Percentiles rank a stretch among this genome's conserved stretches.
phyloP scores from a whole-genome alignment of 2,113 vertebrate genomes.

The Pachycephala philippinensis region DNA sequence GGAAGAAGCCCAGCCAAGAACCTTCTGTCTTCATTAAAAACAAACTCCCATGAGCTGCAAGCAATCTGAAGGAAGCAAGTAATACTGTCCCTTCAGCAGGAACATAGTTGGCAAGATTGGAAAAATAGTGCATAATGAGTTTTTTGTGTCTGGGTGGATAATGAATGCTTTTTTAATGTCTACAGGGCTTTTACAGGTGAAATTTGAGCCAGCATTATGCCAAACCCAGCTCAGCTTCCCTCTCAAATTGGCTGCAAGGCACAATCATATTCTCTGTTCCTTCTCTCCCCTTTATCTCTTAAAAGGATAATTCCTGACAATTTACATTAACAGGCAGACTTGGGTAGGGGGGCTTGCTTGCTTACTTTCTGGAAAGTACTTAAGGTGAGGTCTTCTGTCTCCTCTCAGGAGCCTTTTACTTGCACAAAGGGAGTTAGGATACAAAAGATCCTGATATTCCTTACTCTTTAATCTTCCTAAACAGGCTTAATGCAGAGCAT shows the following conservation, averaged over 20 bases:
- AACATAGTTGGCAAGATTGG: slow-evolving; percentile 18
- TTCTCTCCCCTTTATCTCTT: slow-evolving; percentile 50
- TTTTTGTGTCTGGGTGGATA: slow-evolving; percentile 54
- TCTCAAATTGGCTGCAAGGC: slow-evolving; percentile 32
- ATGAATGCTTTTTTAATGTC: slow-evolving; percentile 56
- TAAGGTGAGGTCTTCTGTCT: background rate
- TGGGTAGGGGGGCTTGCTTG: background rate
- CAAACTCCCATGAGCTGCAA: background rate
- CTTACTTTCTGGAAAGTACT: background rate
- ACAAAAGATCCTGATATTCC: background rate
- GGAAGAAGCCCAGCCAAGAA: background rate
- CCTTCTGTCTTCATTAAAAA: background rate
- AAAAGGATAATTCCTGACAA: slow-evolving; percentile 51
- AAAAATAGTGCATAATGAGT: slow-evolving; percentile 45
- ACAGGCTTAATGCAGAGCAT: background rate
- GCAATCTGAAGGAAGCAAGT: background rate
- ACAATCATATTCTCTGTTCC: slow-evolving; percentile 48
- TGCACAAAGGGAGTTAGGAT: background rate
- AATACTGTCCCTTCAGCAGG: slow-evolving; percentile 16
- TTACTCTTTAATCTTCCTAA: background rate
- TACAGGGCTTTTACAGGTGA: slow-evolving; percentile 52
- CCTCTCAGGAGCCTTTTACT: background rate
- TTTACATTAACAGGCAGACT: background rate
- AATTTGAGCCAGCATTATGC: slow-evolving; percentile 36
- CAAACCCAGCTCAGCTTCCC: background rate